phyloP scores from a whole-genome alignment of 2,113 vertebrate genomes.

The Pituophis catenifer region DNA sequence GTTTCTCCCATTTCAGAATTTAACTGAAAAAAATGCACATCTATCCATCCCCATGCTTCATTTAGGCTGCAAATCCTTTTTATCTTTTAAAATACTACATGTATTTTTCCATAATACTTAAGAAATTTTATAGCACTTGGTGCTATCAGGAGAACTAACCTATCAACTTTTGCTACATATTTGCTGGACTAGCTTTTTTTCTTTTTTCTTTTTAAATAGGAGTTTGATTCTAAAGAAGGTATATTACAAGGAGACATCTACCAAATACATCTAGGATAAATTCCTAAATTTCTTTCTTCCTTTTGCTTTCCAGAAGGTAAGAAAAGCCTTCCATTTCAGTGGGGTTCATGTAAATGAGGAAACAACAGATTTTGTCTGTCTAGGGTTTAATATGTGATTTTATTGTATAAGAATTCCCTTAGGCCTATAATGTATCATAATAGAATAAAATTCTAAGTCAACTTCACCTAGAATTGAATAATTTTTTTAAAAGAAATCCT shows the following conservation, averaged over 20 bases:
- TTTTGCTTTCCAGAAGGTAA: neutral
- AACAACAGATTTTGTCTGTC: neutral
- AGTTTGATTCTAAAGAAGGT: neutral
- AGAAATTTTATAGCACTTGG: neutral
- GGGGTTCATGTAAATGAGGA: neutral
- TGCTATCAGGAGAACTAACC: neutral
- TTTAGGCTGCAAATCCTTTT: neutral
- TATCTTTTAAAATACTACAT: neutral
- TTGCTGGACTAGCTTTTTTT: neutral
- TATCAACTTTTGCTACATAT: neutral
- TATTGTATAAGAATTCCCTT: neutral
- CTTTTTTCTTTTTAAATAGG: no score
- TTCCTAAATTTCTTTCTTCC: neutral
- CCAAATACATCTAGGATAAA: neutral
- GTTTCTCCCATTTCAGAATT: neutral
- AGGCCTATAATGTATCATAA: neutral
- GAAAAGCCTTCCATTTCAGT: neutral
- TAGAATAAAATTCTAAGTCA: neutral
- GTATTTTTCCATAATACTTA: neutral
- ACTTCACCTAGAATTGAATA: neutral
- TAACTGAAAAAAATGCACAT: neutral
- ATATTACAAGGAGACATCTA: neutral
- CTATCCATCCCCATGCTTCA: neutral
- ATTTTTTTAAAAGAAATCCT: neutral
- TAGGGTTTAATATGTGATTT: neutral